Base-by-base conservation (phyloP, 2,888 invertebrate species). In the Orchesella flavescens region DNA sequence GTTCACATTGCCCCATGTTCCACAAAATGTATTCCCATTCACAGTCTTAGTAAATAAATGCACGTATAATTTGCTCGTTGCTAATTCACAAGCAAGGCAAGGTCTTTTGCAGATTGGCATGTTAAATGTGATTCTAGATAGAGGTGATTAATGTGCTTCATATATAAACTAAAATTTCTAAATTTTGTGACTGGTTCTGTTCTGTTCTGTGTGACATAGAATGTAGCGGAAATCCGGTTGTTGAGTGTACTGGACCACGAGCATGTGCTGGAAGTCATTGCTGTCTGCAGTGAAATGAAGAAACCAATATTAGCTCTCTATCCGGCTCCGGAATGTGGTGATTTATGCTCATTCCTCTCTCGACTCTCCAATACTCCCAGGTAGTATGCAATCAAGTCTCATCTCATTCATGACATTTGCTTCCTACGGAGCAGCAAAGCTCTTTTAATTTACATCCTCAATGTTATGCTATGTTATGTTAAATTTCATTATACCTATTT, bases 241-340 rank as follows among this genome's bases (percentile, higher is more conserved):
- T 74, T 88, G 79, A 85, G 86, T 83, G 77, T 88, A 7, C 83
- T 88, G 68, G 88, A 88, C 83, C 88, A 88, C 65, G 88, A 88
- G 71, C 87, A 88, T 77, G 84, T 88, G 57, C 80, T 88, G 66
- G 85, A 85, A 43, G 86, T 87, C 75, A 87, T 88, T 71, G 87
- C 80, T 46, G 76, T 87, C 24, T 87, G 86, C 66, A 87, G 84
- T 65, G 88, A 87, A 46, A 85, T 87, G 86, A 87, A 88, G 80
- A 87, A 86, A 65, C 87, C 87, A 15, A 72, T 86, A 43, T 59
- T 88, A 17, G 86, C 85, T 23, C 84, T 88, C 44, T 88, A 86
- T 71, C 87, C 87, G 17, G 87, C 87, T 46, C 88, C 88, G 0
- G 87, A 88, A 65, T 88, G 88, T 72, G 88, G 88, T 63, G 88